Conservation (phyloP, 2,797 vertebrate species). For the Poecile montanus region DNA sequence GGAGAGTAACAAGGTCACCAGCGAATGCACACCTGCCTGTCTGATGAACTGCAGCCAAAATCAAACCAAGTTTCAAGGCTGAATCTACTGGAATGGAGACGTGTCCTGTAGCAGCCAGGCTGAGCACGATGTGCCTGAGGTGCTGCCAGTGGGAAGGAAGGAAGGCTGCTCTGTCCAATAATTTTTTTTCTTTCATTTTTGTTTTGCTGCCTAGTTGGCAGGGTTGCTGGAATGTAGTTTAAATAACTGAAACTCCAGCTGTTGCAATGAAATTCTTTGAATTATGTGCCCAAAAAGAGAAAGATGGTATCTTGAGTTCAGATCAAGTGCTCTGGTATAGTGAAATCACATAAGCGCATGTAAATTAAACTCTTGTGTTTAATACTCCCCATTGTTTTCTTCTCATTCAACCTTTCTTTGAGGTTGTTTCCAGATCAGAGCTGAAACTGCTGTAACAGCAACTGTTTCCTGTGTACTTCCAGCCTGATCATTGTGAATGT, state of each 20-base stretch:
- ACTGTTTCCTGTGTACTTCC: background rate
- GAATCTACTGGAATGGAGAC: background rate
- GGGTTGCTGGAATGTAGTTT: slow-evolving; percentile 42
- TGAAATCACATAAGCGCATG: background rate
- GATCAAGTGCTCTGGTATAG: slow-evolving; percentile 17
- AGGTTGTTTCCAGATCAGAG: background rate
- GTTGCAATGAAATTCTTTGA: slow-evolving; percentile 39
- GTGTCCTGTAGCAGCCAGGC: background rate
- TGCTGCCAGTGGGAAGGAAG: background rate
- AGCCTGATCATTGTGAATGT: background rate
- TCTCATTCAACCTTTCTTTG: background rate
- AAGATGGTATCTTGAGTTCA: slow-evolving; percentile 25
- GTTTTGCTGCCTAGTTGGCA: slow-evolving; percentile 49
- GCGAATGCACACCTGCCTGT: background rate
- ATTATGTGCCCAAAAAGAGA: background rate
- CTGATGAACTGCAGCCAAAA: slow-evolving; percentile 2
- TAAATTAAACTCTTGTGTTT: background rate
- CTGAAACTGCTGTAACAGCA: background rate
- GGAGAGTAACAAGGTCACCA: background rate
- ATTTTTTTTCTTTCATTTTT: slow-evolving; percentile 37
- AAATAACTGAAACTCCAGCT: slow-evolving; percentile 64
- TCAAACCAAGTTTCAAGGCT: background rate
- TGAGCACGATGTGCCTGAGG: background rate
- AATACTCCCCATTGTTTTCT: background rate
- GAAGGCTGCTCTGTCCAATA: slow-evolving; percentile 6